phyloP scores from a whole-genome alignment of 2,113 vertebrate genomes.

The Tyto alba region DNA sequence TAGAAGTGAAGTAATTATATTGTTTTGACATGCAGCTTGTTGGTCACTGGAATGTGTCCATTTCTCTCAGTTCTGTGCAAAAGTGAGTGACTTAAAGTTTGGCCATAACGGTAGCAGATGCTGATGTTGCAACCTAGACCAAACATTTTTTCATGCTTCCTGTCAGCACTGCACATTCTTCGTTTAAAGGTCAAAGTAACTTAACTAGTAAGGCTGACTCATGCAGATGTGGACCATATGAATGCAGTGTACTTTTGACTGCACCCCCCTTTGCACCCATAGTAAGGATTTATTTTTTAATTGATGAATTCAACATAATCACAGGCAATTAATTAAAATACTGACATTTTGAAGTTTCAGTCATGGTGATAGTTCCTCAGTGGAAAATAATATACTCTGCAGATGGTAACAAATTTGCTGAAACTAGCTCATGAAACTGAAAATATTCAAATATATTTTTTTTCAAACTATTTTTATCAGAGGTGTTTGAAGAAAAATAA shows the following conservation, averaged over 20 bases:
- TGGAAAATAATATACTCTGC: not conserved
- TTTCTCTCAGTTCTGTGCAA: not conserved
- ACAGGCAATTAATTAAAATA: not conserved
- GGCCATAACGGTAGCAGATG: not conserved
- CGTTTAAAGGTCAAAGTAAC: constrained; percentile 62
- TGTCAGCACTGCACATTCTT: constrained; percentile 22
- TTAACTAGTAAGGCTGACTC: not conserved
- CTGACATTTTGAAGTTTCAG: not conserved
- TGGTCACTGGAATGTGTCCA: not conserved
- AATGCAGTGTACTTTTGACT: not conserved
- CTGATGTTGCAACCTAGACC: constrained; percentile 59
- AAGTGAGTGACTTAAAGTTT: not conserved
- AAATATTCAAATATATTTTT: not conserved
- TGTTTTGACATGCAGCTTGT: not conserved
- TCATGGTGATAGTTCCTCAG: not conserved
- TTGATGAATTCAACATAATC: not conserved
- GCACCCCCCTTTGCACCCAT: not conserved
- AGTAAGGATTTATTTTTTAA: not conserved
- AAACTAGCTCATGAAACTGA: not conserved
- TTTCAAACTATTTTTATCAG: not conserved
- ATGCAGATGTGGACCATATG: not conserved
- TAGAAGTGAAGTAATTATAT: not conserved
- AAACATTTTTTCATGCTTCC: constrained; percentile 56
- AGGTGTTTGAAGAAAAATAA: not conserved
- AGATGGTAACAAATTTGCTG: not conserved